A percentile compares a stretch with the other conserved stretches of the same genome.
Conservation (phyloP, 2,113 vertebrate genomes). For the Scomber japonicus region DNA sequence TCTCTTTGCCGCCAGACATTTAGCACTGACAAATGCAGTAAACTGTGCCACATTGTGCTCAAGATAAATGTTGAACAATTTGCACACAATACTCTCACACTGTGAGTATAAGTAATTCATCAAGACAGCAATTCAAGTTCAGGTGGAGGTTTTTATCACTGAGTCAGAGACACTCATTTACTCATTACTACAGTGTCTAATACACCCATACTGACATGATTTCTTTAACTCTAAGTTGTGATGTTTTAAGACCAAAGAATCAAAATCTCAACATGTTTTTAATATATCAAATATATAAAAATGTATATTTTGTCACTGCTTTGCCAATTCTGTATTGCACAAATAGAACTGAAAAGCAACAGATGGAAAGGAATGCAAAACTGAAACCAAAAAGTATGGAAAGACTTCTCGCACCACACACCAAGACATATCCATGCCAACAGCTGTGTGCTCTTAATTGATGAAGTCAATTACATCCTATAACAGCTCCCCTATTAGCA, state of each 20-base stretch:
- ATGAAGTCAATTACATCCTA: constrained; percentile 72
- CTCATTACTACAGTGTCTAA: not conserved
- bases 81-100: constrained; percentile 31
- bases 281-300: not conserved
- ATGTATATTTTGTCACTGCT: not conserved
- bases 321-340: not conserved
- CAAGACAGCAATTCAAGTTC: constrained; percentile 33
- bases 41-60: constrained; percentile 44
- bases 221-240: not conserved
- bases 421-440: not conserved
- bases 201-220: not conserved
- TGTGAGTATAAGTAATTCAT: constrained; percentile 46
- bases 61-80: constrained; percentile 56
- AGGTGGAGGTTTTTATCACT: constrained; percentile 32
- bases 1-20: constrained; percentile 46
- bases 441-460: constrained; percentile 59
- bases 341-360: not conserved
- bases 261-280: not conserved
- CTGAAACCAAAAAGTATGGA: not conserved
- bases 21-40: constrained; percentile 43
- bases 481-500: constrained; percentile 71
- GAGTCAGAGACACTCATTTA: constrained; percentile 28
- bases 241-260: not conserved
- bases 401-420: not conserved
- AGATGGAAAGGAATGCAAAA: not conserved